phyloP scores from a whole-genome alignment of 1,140 invertebrate genomes.

The Conopomorpha cramerella region DNA sequence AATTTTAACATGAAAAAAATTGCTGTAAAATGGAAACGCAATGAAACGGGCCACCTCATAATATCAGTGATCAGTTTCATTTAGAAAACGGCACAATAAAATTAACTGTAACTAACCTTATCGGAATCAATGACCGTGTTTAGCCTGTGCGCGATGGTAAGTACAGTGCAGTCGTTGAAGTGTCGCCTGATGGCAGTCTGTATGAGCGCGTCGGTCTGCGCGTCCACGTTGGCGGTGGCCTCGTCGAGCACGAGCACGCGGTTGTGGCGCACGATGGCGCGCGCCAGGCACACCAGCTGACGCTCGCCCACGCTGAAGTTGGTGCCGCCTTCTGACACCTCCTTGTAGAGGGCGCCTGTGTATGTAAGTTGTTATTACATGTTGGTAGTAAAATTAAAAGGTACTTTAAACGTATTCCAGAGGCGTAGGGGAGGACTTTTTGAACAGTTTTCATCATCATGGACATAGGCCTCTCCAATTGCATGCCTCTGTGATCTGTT shows the following conservation, averaged over 20 bases:
- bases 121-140: constrained; percentile 83
- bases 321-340: constrained; percentile 64
- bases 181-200: constrained; percentile 71
- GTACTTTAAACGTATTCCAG: background rate
- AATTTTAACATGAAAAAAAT: too few species aligned
- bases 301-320: constrained; percentile 76
- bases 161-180: constrained; percentile 75
- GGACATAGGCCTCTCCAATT: too few species aligned
- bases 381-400: background rate
- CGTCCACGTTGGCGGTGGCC: constrained; percentile 75
- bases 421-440: too few species aligned
- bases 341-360: constrained; percentile 59
- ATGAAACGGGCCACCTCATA: too few species aligned
- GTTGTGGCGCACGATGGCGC: constrained; percentile 72
- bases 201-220: constrained; percentile 70
- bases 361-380: background rate
- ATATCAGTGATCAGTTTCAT: too few species aligned
- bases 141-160: constrained; percentile 83
- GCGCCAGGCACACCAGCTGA: constrained; percentile 76
- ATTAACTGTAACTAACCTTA: too few species aligned
- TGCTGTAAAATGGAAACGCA: too few species aligned
- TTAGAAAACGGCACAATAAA: too few species aligned
- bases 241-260: constrained; percentile 73
- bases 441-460: too few species aligned
- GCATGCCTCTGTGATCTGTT: too few species aligned